These are phyloP conservation scores for Microtus pennsylvanicus DNA, from an alignment of 2,113 vertebrate species.

Conservation along the genomic window DNA sequence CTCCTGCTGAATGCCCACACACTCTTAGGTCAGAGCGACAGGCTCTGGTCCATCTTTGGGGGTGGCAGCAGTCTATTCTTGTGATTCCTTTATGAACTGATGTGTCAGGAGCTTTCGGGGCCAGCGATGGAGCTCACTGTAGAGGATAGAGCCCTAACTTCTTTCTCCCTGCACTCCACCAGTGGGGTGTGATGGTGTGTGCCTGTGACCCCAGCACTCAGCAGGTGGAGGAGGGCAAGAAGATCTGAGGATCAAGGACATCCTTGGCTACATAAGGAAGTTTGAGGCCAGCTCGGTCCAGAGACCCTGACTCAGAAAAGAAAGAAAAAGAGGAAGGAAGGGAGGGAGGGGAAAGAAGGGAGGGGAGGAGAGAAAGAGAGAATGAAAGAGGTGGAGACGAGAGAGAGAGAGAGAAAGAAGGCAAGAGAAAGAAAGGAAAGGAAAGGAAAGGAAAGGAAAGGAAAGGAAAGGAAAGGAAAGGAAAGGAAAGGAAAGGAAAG, in stretches of 20 bases:
- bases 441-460: background rate
- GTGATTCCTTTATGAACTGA: background rate
- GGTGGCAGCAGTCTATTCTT: background rate
- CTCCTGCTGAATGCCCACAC: rapidly evolving
- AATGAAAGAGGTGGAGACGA: too few relatives aligned
- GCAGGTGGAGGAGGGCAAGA: background rate
- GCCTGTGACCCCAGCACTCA: background rate
- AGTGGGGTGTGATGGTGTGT: background rate
- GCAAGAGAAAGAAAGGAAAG: background rate
- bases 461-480: background rate
- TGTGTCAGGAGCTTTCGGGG: background rate
- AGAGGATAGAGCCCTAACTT: background rate
- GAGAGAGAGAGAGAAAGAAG: background rate
- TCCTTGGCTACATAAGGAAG: background rate
- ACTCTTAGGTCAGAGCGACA: background rate
- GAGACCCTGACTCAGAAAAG: background rate
- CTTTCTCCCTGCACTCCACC: background rate
- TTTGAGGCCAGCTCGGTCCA: background rate
- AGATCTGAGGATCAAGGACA: background rate
- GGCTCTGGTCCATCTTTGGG: background rate
- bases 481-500: background rate
- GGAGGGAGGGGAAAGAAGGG: background rate
- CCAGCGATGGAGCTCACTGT: background rate
- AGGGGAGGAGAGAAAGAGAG: background rate
- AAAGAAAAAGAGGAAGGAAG: background rate